Conservation (phyloP, 92 coral and sea anemone species). For the Phymanthus crucifer region DNA sequence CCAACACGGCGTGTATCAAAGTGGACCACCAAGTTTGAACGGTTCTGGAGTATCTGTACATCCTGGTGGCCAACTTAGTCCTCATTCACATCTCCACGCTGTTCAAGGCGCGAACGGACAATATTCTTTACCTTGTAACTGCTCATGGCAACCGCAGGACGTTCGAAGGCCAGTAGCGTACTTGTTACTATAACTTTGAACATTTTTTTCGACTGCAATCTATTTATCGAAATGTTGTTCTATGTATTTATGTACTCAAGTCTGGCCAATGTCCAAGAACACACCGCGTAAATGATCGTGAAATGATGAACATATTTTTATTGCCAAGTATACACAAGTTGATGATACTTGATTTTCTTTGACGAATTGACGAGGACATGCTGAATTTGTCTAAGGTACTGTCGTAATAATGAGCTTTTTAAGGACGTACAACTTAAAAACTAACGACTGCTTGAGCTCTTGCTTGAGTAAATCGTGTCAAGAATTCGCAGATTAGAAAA, state of each 20-base stretch:
- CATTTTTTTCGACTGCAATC: slow-evolving; percentile 45
- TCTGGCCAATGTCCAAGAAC: slow-evolving; percentile 46
- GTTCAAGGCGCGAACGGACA: slow-evolving; percentile 94
- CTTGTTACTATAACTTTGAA: slow-evolving; percentile 76
- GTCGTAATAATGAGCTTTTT: slow-evolving; percentile 24
- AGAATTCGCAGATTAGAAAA: slow-evolving; percentile 66
- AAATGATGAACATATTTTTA: slow-evolving; percentile 60
- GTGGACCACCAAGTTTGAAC: slow-evolving; percentile 70
- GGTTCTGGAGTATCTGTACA: slow-evolving; percentile 72
- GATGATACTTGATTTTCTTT: slow-evolving; percentile 24
- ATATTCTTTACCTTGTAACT: slow-evolving; percentile 95
- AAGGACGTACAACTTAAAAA: slow-evolving; percentile 24
- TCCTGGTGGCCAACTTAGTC: slow-evolving; percentile 72
- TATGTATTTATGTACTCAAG: slow-evolving; percentile 70
- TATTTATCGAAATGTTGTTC: slow-evolving; percentile 52
- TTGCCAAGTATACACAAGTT: slow-evolving; percentile 36
- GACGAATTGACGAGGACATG: slow-evolving; percentile 35
- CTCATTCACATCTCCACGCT: slow-evolving; percentile 86
- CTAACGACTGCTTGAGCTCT: slow-evolving; percentile 57
- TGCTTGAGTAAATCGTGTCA: slow-evolving; percentile 68
- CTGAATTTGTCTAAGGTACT: slow-evolving; percentile 22
- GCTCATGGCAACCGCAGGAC: slow-evolving; percentile 90
- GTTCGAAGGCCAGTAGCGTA: slow-evolving; percentile 96
- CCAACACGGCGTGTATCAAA: slow-evolving; percentile 79
- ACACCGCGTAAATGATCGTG: slow-evolving; percentile 79